Evolutionary conservation across 2,888 invertebrate genomes (phyloP).

Genomic region (Dicyrtomina minuta): DNA sequence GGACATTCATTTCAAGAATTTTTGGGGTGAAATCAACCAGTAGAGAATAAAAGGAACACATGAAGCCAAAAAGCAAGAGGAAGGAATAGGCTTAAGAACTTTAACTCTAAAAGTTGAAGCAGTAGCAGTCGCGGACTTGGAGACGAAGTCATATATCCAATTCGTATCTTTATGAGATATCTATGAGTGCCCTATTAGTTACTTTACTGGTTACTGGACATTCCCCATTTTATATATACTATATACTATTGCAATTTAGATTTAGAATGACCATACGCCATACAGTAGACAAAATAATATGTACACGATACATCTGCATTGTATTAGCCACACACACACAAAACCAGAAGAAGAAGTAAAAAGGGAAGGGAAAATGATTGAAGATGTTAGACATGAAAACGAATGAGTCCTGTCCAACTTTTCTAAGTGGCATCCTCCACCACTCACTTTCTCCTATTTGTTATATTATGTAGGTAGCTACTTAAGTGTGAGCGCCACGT

Average conservation of each 20-base stretch:
- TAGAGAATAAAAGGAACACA: background rate
- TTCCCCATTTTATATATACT: no score
- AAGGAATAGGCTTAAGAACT: no score
- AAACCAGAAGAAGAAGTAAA: no score
- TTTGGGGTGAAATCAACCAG: background rate
- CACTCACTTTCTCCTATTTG: constrained; percentile 13
- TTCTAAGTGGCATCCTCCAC: constrained; percentile 35
- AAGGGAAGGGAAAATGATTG: constrained; percentile 39
- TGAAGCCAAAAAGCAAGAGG: background rate
- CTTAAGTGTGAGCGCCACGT: background rate
- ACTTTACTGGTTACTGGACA: no score
- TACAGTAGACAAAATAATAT: background rate
- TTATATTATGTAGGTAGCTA: background rate
- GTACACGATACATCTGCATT: background rate
- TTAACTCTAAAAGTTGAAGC: no score
- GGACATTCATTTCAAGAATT: constrained; percentile 24
- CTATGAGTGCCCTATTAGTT: background rate
- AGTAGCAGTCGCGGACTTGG: no score
- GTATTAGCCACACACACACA: background rate
- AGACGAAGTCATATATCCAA: background rate
- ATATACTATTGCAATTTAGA: no score
- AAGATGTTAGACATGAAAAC: constrained; percentile 43
- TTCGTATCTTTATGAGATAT: background rate
- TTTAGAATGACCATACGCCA: no score
- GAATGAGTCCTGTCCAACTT: constrained; percentile 46